These are phyloP conservation scores for Byasa hedistus DNA, from an alignment of 2,888 invertebrate genomes.

Conservation along the genomic window DNA sequence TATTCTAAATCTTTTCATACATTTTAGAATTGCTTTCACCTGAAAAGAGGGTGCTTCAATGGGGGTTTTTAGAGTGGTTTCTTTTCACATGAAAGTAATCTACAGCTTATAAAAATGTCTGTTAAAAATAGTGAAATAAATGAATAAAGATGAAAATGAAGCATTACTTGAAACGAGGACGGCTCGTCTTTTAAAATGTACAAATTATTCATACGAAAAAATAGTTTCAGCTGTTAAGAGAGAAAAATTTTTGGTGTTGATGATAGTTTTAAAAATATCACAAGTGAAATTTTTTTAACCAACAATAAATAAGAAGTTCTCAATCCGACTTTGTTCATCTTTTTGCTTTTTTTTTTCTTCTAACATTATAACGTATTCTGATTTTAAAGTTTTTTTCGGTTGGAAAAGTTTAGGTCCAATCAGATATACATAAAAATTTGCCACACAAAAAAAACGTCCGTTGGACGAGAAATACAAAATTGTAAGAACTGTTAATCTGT, in stretches of 20 bases:
- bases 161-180: background rate
- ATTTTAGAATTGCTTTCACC: constrained; percentile 14
- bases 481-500: background rate
- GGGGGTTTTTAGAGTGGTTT: constrained; percentile 12
- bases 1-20: background rate
- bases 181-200: background rate
- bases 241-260: background rate
- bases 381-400: no score
- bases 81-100: constrained; percentile 11
- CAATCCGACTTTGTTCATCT: no score
- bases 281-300: no score
- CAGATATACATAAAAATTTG: no score
- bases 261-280: no score
- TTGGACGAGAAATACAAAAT: no score
- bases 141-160: background rate
- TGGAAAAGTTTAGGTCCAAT: no score
- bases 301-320: no score
- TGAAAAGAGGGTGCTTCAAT: constrained; percentile 16
- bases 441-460: no score
- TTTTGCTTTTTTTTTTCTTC: no score
- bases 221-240: background rate
- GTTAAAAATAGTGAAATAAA: background rate
- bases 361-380: no score
- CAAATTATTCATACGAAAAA: background rate
- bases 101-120: background rate